Evolutionary conservation across 2,797 vertebrate genomes (phyloP).

Genomic region (Sarcophilus harrisii): DNA sequence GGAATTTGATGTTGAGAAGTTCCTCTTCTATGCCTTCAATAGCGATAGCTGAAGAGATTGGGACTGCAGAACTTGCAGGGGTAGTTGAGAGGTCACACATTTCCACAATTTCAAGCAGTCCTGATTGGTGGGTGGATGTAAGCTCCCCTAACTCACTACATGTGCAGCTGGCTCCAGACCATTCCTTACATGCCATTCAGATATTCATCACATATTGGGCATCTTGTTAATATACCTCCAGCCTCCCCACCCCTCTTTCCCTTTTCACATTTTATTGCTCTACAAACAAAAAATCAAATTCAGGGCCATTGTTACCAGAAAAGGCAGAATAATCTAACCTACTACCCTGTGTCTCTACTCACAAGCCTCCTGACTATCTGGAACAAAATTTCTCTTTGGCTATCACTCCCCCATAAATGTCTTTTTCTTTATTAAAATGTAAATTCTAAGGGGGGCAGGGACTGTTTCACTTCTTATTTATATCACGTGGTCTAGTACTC

Average conservation of each 20-base stretch:
- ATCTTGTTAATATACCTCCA: background rate
- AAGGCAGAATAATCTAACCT: background rate
- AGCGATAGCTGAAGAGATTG: background rate
- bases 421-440: background rate
- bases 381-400: background rate
- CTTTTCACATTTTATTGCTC: background rate
- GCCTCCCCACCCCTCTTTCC: background rate
- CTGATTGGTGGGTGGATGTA: background rate
- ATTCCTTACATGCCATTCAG: background rate
- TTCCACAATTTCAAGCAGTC: background rate
- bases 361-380: background rate
- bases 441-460: background rate
- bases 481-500: background rate
- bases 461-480: background rate
- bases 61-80: background rate
- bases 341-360: background rate
- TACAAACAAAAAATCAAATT: background rate
- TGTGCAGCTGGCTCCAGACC: background rate
- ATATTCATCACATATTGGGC: background rate
- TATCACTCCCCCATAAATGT: background rate
- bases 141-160: background rate
- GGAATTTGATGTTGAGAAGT: background rate
- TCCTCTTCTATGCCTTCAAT: background rate
- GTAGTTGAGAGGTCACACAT: background rate
- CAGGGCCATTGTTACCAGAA: background rate